Base-by-base conservation (phyloP, 2,797 vertebrate species). In the Lacerta viridis region DNA sequence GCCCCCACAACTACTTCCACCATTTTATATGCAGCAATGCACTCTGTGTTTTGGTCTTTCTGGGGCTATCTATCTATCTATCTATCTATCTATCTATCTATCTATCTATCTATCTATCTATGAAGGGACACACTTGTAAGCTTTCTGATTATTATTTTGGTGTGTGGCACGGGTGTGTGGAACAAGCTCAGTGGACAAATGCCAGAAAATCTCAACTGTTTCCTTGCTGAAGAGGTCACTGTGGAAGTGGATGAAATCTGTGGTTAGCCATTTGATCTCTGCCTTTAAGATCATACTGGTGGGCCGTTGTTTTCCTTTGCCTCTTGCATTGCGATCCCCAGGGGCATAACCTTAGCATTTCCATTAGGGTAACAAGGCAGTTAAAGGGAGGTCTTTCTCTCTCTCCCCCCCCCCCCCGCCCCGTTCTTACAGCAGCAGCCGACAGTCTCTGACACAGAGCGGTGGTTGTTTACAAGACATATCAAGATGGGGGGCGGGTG, bases 401-500 rank as follows among this genome's bases (percentile, higher is more conserved):
- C 15, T 33, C 33, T 2, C 33, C 33, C 33, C 15, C 41, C 33
- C 33, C 33, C 33, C 33, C 18, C 7, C 23, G 13, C 29, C 66
- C 80, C 43, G n/a, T 7, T 71, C 59, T 75, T 27, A 61, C 85
- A 23, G n/a, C 15, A 0, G 36, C n/a, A 86, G 91, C 72, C 39
- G 93, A 23, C 68, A 71, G 72, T 86, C 87, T 89, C 20, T 76
- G 89, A 94, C 80, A 93, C 87, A 93, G 93, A 94, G 92, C 50
- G 78, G 88, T 90, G 61, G 85, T 92, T 96, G 94, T 96, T 92
- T 92, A 78, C 74, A 86, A 81, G 86, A 80, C 33, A 50, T 86
- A 83, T 88, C 46, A 36, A 85, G 83, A 86, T 71, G 83, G 88
- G 78, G 43, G 77, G 82, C 78, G 59, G 87, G 80, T 46, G n/a